Conservation (phyloP, 2,888 invertebrate species). For the Rhagonycha lutea region DNA sequence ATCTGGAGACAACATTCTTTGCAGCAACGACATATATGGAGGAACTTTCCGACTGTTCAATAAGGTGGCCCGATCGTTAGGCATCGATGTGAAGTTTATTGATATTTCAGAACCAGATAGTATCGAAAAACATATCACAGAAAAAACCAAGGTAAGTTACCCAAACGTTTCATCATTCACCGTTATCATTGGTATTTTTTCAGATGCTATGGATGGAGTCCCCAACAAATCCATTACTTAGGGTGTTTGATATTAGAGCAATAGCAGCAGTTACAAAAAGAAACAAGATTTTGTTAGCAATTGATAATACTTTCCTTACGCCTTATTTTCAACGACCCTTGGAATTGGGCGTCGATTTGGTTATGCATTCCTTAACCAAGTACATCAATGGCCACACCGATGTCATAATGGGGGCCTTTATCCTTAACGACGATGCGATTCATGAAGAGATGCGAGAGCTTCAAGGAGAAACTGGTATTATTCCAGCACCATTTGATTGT, state of each 20-base stretch:
- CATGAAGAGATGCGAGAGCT: slow-evolving; percentile 60
- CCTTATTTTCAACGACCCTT: slow-evolving; percentile 40
- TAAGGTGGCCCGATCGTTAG: slow-evolving; percentile 59
- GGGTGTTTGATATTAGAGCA: slow-evolving; percentile 78
- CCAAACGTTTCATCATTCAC: not conserved
- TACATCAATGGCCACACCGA: slow-evolving; percentile 44
- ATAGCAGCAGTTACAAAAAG: slow-evolving; percentile 64
- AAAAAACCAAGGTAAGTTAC: slow-evolving; percentile 78
- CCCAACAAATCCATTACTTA: slow-evolving; percentile 87
- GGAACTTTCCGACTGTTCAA: slow-evolving; percentile 75
- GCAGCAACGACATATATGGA: slow-evolving; percentile 89
- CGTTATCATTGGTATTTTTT: slow-evolving; percentile 34
- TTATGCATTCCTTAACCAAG: slow-evolving; percentile 40
- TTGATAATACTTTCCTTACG: slow-evolving; percentile 38
- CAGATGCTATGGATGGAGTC: slow-evolving; percentile 88
- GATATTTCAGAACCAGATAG: slow-evolving; percentile 70
- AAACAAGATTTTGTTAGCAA: slow-evolving; percentile 34
- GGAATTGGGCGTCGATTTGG: slow-evolving; percentile 40
- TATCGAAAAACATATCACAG: slow-evolving; percentile 67
- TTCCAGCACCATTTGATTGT: slow-evolving; percentile 96
- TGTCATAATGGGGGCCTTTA: slow-evolving; percentile 37
- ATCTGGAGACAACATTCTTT: slow-evolving; percentile 84
- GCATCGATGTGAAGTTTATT: slow-evolving; percentile 70
- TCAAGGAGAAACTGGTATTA: slow-evolving; percentile 64
- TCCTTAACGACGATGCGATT: slow-evolving; percentile 42